phyloP scores from a whole-genome alignment of 2,113 vertebrate genomes.

The Mus musculus region DNA sequence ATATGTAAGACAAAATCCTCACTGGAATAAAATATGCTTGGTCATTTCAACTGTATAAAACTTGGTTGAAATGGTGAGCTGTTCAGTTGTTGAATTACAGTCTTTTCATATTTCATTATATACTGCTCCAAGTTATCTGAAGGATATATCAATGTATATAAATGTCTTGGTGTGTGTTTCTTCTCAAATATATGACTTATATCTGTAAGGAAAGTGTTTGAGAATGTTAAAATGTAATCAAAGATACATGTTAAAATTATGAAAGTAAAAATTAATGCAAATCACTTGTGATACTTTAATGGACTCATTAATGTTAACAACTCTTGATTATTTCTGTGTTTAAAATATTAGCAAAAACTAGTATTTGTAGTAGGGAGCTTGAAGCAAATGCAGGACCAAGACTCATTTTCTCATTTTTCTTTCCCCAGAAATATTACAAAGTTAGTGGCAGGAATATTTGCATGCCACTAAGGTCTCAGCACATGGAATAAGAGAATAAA shows the following conservation, averaged over 20 bases:
- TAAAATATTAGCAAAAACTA: neutral
- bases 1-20: too few species aligned
- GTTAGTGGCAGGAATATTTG: neutral
- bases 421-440: neutral
- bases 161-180: neutral
- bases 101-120: too few species aligned
- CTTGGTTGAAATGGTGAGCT: neutral
- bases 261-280: neutral
- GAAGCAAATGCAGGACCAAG: neutral
- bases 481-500: neutral
- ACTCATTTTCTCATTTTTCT: neutral
- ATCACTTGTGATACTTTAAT: neutral
- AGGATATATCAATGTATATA: neutral
- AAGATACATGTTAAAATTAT: neutral
- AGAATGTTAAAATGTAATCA: neutral
- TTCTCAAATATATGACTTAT: neutral
- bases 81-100: neutral
- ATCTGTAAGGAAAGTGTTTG: neutral
- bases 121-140: neutral
- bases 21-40: neutral
- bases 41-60: neutral
- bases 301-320: neutral
- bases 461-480: neutral
- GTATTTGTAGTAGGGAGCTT: neutral
- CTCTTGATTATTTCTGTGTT: neutral